A percentile compares a stretch with the other conserved stretches of the same genome.
Evolutionary conservation across 2,797 vertebrate genomes (phyloP).

Genomic region (Argentina silus): DNA sequence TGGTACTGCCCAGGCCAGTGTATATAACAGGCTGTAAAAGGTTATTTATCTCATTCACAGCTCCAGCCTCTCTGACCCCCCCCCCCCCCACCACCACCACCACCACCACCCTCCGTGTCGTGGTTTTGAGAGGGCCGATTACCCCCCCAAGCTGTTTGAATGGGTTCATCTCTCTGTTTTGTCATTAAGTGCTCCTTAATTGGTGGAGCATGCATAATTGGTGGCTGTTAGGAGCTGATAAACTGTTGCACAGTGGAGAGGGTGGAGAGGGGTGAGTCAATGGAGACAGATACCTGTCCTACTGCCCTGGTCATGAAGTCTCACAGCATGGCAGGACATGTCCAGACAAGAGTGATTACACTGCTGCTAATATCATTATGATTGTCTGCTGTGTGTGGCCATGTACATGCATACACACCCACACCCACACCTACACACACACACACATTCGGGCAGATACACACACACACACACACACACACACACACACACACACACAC

Average conservation of each 20-base stretch:
- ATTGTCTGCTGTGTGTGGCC: neutral
- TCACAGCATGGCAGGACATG: constrained; percentile 50
- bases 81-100: constrained; percentile 38
- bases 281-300: constrained; percentile 75
- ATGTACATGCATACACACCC: neutral
- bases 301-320: constrained; percentile 40
- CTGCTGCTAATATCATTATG: constrained; percentile 24
- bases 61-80: constrained; percentile 49
- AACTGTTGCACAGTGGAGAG: constrained; percentile 78
- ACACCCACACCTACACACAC: constrained; percentile 12
- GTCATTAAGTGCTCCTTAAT: constrained; percentile 87
- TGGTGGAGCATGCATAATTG: constrained; percentile 84
- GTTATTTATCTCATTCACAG: constrained; percentile 82
- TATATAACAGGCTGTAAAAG: constrained; percentile 82
- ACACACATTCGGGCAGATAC: neutral
- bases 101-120: constrained; percentile 62
- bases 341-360: constrained; percentile 70
- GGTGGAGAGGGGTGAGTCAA: constrained; percentile 72
- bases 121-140: constrained; percentile 73
- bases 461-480: neutral
- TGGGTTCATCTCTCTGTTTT: constrained; percentile 84
- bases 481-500: constrained; percentile 5
- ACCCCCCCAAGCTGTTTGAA: constrained; percentile 79
- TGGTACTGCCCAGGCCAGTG: constrained; percentile 74
- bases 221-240: constrained; percentile 84